A percentile compares a stretch with the other conserved stretches of the same genome.
Conservation (phyloP, 2,888 invertebrate genomes). For the Nebria brevicollis region DNA sequence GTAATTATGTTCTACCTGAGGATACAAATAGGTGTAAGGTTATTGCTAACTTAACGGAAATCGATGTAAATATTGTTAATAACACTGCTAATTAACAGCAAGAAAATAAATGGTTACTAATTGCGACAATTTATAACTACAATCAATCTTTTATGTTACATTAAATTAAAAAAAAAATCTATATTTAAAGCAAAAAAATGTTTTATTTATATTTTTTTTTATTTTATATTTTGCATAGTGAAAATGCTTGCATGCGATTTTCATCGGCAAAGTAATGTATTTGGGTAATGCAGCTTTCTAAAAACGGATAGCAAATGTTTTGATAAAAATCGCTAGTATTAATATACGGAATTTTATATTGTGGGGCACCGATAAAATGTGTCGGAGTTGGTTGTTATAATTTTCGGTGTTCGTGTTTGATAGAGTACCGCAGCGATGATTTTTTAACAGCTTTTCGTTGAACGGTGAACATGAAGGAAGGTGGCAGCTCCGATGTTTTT, state of each 20-base stretch:
- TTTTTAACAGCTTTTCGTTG: neutral
- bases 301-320: too few species aligned
- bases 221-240: too few species aligned
- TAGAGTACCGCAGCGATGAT: neutral
- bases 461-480: neutral
- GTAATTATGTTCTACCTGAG: conserved; percentile 20
- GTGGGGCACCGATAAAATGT: neutral
- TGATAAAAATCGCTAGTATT: too few species aligned
- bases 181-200: too few species aligned
- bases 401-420: neutral
- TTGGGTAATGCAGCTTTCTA: too few species aligned
- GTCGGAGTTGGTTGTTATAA: neutral
- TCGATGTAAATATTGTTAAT: neutral
- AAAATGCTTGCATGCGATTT: too few species aligned
- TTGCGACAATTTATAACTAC: neutral
- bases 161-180: too few species aligned
- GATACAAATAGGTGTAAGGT: neutral
- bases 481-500: conserved; percentile 20
- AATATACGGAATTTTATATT: neutral
- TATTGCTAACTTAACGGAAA: neutral
- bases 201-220: too few species aligned
- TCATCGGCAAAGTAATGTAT: too few species aligned
- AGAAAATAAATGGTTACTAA: neutral
- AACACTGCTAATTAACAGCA: neutral
- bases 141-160: neutral